Conservation (phyloP, 37 sponge, comb jelly and placozoan species). For the Tethya wilhelma region DNA sequence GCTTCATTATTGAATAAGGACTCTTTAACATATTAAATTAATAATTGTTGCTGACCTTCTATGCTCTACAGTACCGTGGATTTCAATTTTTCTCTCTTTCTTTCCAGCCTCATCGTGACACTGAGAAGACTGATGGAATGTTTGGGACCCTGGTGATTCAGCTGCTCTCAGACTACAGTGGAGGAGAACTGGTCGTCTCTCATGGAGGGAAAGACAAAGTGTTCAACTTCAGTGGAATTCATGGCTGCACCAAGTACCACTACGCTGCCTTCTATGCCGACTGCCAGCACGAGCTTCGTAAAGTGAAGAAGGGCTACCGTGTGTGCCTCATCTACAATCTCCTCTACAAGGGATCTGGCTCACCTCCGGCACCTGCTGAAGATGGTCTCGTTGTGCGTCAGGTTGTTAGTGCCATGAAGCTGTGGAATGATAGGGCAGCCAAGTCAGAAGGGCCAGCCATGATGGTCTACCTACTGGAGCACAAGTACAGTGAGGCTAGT, state of each 20-base stretch:
- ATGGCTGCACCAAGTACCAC: slow-evolving; percentile 20
- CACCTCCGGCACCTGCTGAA: slow-evolving; percentile 16
- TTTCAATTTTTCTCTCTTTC: neutral
- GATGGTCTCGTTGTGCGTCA: neutral
- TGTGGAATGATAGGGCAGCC: slow-evolving; percentile 1
- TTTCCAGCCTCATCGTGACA: slow-evolving; percentile 27
- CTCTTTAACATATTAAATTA: too few species aligned
- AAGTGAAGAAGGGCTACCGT: slow-evolving; percentile 37
- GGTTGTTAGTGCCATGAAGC: neutral
- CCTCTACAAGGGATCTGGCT: neutral
- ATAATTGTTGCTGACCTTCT: too few species aligned
- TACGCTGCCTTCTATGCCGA: slow-evolving; percentile 39
- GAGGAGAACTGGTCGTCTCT: too few species aligned
- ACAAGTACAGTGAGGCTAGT: slow-evolving; percentile 40
- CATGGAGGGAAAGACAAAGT: slow-evolving; percentile 27
- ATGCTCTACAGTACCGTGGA: too few species aligned
- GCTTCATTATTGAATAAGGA: too few species aligned
- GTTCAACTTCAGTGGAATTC: slow-evolving; percentile 26
- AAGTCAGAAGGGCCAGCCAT: neutral
- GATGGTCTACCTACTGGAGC: slow-evolving; percentile 26
- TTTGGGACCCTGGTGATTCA: too few species aligned
- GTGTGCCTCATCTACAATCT: slow-evolving; percentile 48
- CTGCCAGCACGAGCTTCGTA: slow-evolving; percentile 26
- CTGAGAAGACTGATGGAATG: slow-evolving; percentile 31
- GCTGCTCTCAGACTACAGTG: too few species aligned